Conservation (phyloP, 2,888 invertebrate species). For the Adelognathus sp. region DNA sequence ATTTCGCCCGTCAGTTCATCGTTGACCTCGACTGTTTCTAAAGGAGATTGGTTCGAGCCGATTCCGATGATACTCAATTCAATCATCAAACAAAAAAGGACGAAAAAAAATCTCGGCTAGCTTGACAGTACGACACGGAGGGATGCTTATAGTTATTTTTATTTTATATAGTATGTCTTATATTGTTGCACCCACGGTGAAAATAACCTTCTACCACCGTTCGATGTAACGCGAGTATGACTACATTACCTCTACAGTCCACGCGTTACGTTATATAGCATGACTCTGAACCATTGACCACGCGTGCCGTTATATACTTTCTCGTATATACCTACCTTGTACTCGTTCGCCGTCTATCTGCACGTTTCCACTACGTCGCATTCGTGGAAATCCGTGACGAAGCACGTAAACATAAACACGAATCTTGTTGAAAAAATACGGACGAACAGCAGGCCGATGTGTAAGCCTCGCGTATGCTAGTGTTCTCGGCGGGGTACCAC, state of each 20-base stretch:
- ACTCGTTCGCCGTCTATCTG: background rate
- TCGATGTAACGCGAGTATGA: background rate
- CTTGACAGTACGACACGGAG: no score
- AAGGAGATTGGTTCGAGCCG: slow-evolving; percentile 3
- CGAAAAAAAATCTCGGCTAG: background rate
- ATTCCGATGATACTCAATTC: background rate
- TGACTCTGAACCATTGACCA: background rate
- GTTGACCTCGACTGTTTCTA: slow-evolving; percentile 40
- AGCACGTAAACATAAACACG: background rate
- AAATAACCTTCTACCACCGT: background rate
- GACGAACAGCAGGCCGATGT: slow-evolving; percentile 2
- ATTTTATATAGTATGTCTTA: background rate
- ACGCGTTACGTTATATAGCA: background rate
- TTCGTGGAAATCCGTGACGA: background rate
- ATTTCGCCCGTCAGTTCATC: slow-evolving; percentile 41
- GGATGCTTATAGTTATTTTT: no score
- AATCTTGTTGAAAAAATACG: slow-evolving; percentile 18
- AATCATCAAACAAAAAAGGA: background rate
- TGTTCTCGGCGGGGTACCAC: background rate
- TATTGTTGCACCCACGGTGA: background rate
- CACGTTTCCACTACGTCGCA: background rate
- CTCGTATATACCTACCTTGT: background rate
- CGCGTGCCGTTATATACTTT: background rate
- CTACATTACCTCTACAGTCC: background rate
- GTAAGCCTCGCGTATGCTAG: background rate